phyloP scores from a whole-genome alignment of 2,888 invertebrate species.

The Eurytoma adleriae region DNA sequence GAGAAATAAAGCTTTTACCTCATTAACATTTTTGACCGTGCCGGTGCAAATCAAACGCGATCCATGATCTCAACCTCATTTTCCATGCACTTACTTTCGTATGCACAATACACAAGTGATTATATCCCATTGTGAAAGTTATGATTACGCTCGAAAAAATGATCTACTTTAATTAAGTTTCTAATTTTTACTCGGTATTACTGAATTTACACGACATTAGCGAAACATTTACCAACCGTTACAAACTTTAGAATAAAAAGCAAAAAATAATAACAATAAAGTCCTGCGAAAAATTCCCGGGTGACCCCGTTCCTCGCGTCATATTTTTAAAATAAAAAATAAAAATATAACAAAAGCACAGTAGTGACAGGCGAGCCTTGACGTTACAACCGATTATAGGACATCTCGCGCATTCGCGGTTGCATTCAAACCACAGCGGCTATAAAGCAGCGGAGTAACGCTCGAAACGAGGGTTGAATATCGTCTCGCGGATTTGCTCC shows the following conservation, averaged over 20 bases:
- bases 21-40: not conserved
- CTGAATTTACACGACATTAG: not conserved
- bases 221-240: not conserved
- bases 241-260: too few relatives aligned
- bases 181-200: not conserved
- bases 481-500: not conserved
- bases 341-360: too few relatives aligned
- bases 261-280: too few relatives aligned
- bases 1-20: not conserved
- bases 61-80: conserved; percentile 46
- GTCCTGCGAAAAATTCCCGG: too few relatives aligned
- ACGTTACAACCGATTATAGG: too few relatives aligned
- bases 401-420: not conserved
- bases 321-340: too few relatives aligned
- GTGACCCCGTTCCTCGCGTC: too few relatives aligned
- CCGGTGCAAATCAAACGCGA: conserved; percentile 46
- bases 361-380: too few relatives aligned
- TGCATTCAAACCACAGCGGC: not conserved
- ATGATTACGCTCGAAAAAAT: conserved; percentile 33
- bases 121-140: conserved; percentile 37
- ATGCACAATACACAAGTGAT: conserved; percentile 36
- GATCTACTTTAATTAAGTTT: conserved; percentile 21
- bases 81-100: conserved; percentile 32
- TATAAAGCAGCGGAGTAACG: not conserved
- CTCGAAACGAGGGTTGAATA: conserved; percentile 12